Base-by-base conservation (phyloP, 2,797 vertebrate genomes). In the Macrochelys suwanniensis region DNA sequence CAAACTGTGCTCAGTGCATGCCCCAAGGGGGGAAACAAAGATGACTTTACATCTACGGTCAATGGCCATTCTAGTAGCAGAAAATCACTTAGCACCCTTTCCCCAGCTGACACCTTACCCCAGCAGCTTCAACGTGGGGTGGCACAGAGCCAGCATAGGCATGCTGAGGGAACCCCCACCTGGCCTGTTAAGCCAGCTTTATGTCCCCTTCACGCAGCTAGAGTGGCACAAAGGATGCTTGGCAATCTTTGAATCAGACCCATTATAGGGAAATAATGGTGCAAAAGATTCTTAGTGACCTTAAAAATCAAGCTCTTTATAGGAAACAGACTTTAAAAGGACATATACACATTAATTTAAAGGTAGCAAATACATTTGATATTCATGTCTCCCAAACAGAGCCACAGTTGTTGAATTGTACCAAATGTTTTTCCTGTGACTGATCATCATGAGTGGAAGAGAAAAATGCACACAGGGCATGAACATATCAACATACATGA, bases 401-500 rank as follows among this genome's bases (percentile, higher is more conserved):
- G 23, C 45, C 71, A 11, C 71, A 11, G 37, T 42, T 42, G n/a
- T 5, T 68, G 17, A 37, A 47, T 47, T 47, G 71, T 76, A 47
- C 25, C 71, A 76, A 76, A 47, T 76, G 71, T 25, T 76, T 71
- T 76, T 47, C 26, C 23, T 87, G 53, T 8, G 81, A 82, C n/a
- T 17, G 47, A 85, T 11, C 49, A 56, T 85, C 23, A 77, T 9
- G 79, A 37, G 31, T 3, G 89, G 71, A 54, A 45, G 28, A 83
- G 82, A 19, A 83, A 88, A 68, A 21, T 68, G 19, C 65, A 61
- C 28, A 94, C 56, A 87, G 6, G 45, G 90, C 65, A 92, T 42
- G 71, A 92, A 94, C 90, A 51, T 87, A 79, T 19, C 89, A 51
- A 33, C 71, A 3, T 21, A 54, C 71, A 25, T 94, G 94, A 94